phyloP scores from a whole-genome alignment of 2,113 vertebrate genomes.

The Clarias macrocephalus region DNA sequence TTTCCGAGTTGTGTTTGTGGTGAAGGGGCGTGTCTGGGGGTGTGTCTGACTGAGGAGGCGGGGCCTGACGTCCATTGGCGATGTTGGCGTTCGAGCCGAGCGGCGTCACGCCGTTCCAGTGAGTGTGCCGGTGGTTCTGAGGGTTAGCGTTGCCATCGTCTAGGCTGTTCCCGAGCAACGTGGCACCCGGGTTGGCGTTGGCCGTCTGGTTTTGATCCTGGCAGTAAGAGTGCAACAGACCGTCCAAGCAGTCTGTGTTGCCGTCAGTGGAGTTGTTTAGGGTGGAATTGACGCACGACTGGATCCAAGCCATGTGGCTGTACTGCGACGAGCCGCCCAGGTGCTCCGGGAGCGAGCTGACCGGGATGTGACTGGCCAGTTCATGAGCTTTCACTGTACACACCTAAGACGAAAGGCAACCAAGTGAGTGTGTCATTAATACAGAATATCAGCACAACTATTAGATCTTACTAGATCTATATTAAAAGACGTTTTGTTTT shows the following conservation, averaged over 20 bases:
- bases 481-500: background rate
- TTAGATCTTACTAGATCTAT: background rate
- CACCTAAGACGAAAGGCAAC: constrained; percentile 55
- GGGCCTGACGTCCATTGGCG: constrained; percentile 69
- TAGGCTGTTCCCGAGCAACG: constrained; percentile 38
- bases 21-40: constrained; percentile 75
- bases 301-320: constrained; percentile 80
- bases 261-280: constrained; percentile 64
- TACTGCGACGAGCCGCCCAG: constrained; percentile 77
- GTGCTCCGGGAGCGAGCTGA: constrained; percentile 77
- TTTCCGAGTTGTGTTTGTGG: constrained; percentile 56
- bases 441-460: background rate
- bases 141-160: constrained; percentile 78
- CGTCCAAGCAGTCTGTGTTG: constrained; percentile 76
- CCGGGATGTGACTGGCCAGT: constrained; percentile 76
- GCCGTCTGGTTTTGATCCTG: constrained; percentile 66
- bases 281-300: constrained; percentile 75
- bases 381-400: constrained; percentile 79
- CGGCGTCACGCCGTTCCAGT: constrained; percentile 77
- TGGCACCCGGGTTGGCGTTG: constrained; percentile 54
- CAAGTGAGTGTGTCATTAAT: background rate
- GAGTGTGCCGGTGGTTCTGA: constrained; percentile 69
- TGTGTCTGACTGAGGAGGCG: constrained; percentile 77
- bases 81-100: constrained; percentile 66
- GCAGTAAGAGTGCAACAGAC: constrained; percentile 75